Conservation (phyloP, 2,797 vertebrate species). For the Australoheros facetus region DNA sequence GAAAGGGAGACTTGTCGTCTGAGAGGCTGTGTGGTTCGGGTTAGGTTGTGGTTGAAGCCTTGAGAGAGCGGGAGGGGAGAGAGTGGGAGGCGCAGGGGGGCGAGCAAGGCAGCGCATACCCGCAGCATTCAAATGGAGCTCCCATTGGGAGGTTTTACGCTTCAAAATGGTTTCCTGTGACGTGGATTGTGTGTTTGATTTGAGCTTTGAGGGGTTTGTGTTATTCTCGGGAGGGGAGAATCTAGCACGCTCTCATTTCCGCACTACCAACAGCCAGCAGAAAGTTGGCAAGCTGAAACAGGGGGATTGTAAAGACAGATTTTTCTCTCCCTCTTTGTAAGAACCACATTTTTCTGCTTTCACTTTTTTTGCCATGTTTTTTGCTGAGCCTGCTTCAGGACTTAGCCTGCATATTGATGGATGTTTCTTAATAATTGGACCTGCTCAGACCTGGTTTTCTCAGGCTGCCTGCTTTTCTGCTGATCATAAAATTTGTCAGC, state of each 20-base stretch:
- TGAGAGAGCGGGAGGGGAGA: slow-evolving; percentile 71
- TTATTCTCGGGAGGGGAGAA: slow-evolving; percentile 86
- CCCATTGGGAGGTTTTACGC: slow-evolving; percentile 87
- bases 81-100: slow-evolving; percentile 70
- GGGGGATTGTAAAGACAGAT: slow-evolving; percentile 84
- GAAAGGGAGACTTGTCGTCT: slow-evolving; percentile 81
- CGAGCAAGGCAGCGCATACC: slow-evolving; percentile 78
- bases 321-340: slow-evolving; percentile 78
- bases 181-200: slow-evolving; percentile 88
- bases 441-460: slow-evolving; percentile 52
- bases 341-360: slow-evolving; percentile 76
- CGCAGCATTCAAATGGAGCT: slow-evolving; percentile 84
- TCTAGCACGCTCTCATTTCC: slow-evolving; percentile 88
- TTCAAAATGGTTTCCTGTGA: slow-evolving; percentile 89
- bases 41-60: slow-evolving; percentile 83
- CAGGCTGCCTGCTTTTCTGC: slow-evolving; percentile 61
- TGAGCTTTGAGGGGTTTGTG: slow-evolving; percentile 86
- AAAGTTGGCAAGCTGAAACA: slow-evolving; percentile 82
- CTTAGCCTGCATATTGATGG: slow-evolving; percentile 78
- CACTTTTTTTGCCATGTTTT: slow-evolving; percentile 65
- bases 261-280: slow-evolving; percentile 84
- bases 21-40: slow-evolving; percentile 81
- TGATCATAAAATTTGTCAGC: slow-evolving; percentile 40
- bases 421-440: slow-evolving; percentile 80
- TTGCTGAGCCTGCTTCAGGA: slow-evolving; percentile 77